These are phyloP conservation scores for Prunella strophiata DNA, from an alignment of 2,797 vertebrate species.

Conservation along the genomic window DNA sequence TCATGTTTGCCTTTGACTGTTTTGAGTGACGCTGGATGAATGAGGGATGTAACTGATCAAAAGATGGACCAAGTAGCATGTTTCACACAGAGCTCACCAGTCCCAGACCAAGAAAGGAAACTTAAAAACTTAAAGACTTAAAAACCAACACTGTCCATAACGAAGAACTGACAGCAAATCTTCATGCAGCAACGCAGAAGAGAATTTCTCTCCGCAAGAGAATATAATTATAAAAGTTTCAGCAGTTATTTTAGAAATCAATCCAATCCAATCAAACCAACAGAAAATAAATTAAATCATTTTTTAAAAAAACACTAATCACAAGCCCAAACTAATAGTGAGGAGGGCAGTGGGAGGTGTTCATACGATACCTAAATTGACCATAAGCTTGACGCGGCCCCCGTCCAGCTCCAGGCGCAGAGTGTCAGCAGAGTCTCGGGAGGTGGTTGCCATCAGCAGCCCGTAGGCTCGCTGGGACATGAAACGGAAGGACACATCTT, in stretches of 20 bases:
- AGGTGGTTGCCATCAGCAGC: constrained; percentile 93
- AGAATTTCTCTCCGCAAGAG: constrained; percentile 65
- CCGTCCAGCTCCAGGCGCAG: constrained; percentile 93
- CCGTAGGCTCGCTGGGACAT: constrained; percentile 96
- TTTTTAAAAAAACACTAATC: constrained; percentile 56
- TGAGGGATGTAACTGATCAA: constrained; percentile 81
- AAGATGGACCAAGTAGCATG: constrained; percentile 88
- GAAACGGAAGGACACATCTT: constrained; percentile 96
- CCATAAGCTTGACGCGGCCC: constrained; percentile 94
- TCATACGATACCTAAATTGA: constrained; percentile 97
- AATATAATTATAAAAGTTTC: constrained; percentile 63
- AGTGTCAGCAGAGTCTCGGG: constrained; percentile 92
- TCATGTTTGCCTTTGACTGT: constrained; percentile 64
- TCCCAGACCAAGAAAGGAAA: constrained; percentile 81
- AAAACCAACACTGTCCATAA: constrained; percentile 75
- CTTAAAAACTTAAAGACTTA: constrained; percentile 77
- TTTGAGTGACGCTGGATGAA: constrained; percentile 77
- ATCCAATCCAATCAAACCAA: constrained; percentile 72
- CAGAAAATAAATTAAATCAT: constrained; percentile 36
- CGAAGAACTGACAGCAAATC: constrained; percentile 77
- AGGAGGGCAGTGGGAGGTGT: constrained; percentile 39
- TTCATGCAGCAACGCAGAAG: constrained; percentile 79
- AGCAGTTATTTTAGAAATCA: constrained; percentile 71
- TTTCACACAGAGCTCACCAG: constrained; percentile 81
- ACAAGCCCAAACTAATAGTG: constrained; percentile 75